These are phyloP conservation scores for Poecilia gillii DNA, from an alignment of 2,797 vertebrate species.

Conservation along the genomic window DNA sequence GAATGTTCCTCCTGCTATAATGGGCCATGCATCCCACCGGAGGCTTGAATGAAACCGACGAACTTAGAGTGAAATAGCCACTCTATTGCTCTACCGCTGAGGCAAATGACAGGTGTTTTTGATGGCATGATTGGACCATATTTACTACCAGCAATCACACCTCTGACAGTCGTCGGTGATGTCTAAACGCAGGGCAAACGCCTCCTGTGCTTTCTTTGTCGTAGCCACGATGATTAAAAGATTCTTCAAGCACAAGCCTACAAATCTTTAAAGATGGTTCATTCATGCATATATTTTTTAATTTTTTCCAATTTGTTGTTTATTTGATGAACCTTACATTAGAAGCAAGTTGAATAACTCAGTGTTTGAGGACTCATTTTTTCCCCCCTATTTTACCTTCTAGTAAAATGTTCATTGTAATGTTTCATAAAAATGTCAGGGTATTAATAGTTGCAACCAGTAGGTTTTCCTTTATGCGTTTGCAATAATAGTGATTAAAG, in stretches of 20 bases:
- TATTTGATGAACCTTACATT: neutral
- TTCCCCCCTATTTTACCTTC: neutral
- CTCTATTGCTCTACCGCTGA: constrained; percentile 49
- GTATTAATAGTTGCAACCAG: neutral
- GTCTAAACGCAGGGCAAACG: neutral
- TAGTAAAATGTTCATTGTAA: neutral
- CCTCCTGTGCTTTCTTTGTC: constrained; percentile 1
- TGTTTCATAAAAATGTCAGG: neutral
- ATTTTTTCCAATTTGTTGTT: neutral
- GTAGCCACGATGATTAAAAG: neutral
- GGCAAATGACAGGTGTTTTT: constrained; percentile 37
- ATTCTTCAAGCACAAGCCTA: neutral
- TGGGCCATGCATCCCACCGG: constrained; percentile 52
- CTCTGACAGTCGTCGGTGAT: constrained; percentile 20
- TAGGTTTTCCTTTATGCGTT: neutral
- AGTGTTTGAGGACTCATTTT: neutral
- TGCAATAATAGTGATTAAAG: neutral
- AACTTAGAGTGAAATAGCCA: constrained; percentile 33
- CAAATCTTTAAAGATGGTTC: neutral
- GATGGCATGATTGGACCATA: constrained; percentile 43
- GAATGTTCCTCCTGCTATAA: constrained; percentile 57
- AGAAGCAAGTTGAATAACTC: neutral
- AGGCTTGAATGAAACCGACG: constrained; percentile 40
- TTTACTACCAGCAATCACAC: constrained; percentile 32
- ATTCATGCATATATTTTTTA: neutral